Evolutionary conservation across 1,140 invertebrate species (phyloP).

Genomic region (Rhopalosiphum maidis): DNA sequence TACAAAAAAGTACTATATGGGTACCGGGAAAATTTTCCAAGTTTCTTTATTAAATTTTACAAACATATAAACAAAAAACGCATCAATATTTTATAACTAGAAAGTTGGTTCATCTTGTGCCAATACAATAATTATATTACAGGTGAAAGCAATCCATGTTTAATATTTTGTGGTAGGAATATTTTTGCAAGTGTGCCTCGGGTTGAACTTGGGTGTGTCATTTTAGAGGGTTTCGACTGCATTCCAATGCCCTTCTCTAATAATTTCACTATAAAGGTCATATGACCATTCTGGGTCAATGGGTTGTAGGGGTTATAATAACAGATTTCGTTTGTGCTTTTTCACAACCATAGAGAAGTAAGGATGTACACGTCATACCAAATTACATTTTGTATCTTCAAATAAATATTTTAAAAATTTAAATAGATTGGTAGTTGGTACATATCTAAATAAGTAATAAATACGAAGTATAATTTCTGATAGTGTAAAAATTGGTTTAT

Average conservation of each 20-base stretch:
- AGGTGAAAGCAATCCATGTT: slow-evolving; percentile 54
- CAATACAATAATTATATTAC: slow-evolving; percentile 55
- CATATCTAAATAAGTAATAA: neutral
- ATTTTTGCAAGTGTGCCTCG: slow-evolving; percentile 50
- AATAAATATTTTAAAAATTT: neutral
- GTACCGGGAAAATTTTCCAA: neutral
- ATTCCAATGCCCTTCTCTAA: slow-evolving; percentile 52
- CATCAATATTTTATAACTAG: slow-evolving; percentile 48
- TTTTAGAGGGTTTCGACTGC: slow-evolving; percentile 35
- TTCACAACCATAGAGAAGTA: slow-evolving; percentile 3
- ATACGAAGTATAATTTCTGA: neutral
- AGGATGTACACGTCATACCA: neutral
- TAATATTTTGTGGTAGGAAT: slow-evolving; percentile 50
- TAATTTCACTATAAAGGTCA: slow-evolving; percentile 37
- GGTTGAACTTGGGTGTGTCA: slow-evolving; percentile 56
- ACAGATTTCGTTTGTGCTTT: slow-evolving; percentile 4
- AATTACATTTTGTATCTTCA: neutral
- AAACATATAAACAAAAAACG: neutral
- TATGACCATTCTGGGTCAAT: slow-evolving; percentile 24
- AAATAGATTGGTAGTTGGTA: neutral
- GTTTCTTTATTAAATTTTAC: neutral
- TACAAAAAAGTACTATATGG: neutral
- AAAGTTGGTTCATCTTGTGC: slow-evolving; percentile 55
- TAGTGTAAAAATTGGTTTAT: neutral
- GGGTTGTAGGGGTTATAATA: neutral